phyloP scores from a whole-genome alignment of 2,113 vertebrate species.

The Nothobranchius kuhntae region DNA sequence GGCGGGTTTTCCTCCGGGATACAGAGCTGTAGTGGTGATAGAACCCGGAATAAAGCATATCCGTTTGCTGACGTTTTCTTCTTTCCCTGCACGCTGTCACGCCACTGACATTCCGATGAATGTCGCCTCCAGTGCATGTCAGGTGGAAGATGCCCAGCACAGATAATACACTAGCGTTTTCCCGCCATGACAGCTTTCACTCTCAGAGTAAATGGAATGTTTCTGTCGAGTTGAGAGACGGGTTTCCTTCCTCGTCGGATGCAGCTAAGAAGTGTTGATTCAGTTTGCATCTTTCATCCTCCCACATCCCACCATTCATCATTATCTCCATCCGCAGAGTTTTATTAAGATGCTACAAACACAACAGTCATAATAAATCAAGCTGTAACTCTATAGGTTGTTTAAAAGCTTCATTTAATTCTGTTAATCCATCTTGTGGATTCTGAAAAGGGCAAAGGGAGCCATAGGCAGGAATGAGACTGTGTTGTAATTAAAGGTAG shows the following conservation, averaged over 20 bases:
- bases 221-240: not conserved
- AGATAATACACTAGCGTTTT: slow-evolving; percentile 22
- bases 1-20: not conserved
- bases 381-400: not conserved
- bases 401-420: slow-evolving; percentile 24
- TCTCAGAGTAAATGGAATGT: slow-evolving; percentile 5
- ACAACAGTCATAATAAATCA: slow-evolving; percentile 20
- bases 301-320: not conserved
- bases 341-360: slow-evolving; percentile 9
- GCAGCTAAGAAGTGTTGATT: not conserved
- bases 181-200: slow-evolving; percentile 19
- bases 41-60: slow-evolving; percentile 11
- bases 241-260: not conserved
- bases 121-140: slow-evolving; percentile 43
- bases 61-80: slow-evolving; percentile 21
- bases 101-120: slow-evolving; percentile 37
- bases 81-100: slow-evolving; percentile 13
- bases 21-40: slow-evolving; percentile 2
- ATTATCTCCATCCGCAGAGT: not conserved
- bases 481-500: slow-evolving; percentile 12
- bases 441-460: slow-evolving; percentile 43
- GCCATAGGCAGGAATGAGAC: slow-evolving; percentile 13
- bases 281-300: not conserved
- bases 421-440: slow-evolving; percentile 15
- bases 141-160: slow-evolving; percentile 23